Conservation (phyloP, 2,797 vertebrate species). For the Coendou prehensilis region DNA sequence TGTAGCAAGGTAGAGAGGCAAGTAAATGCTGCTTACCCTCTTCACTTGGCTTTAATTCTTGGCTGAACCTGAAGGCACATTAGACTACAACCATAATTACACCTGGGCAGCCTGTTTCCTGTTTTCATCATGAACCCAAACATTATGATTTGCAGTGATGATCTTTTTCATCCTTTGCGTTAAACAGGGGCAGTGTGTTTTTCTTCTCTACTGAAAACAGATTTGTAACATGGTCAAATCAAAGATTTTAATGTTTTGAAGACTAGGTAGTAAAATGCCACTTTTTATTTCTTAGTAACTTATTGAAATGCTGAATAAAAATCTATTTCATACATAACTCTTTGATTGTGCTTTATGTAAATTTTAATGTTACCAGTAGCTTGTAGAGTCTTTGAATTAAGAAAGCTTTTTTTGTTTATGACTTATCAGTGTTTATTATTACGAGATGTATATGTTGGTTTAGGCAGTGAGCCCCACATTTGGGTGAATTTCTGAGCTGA, state of each 20-base stretch:
- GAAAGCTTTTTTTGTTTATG: slow-evolving; percentile 70
- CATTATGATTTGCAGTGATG: slow-evolving; percentile 74
- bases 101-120: slow-evolving; percentile 83
- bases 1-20: slow-evolving; percentile 78
- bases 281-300: slow-evolving; percentile 67
- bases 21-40: slow-evolving; percentile 70
- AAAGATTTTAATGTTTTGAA: slow-evolving; percentile 73
- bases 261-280: slow-evolving; percentile 39
- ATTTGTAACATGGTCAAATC: slow-evolving; percentile 72
- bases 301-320: slow-evolving; percentile 58
- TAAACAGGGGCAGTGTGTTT: slow-evolving; percentile 71
- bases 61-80: slow-evolving; percentile 75
- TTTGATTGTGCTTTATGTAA: slow-evolving; percentile 60
- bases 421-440: slow-evolving; percentile 74
- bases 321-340: slow-evolving; percentile 51
- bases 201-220: slow-evolving; percentile 63
- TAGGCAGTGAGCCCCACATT: slow-evolving; percentile 58
- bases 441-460: slow-evolving; percentile 65
- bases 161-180: slow-evolving; percentile 64
- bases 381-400: slow-evolving; percentile 66
- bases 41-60: slow-evolving; percentile 81
- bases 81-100: slow-evolving; percentile 66
- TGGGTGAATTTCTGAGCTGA: slow-evolving; percentile 52
- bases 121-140: slow-evolving; percentile 79
- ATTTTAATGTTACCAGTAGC: slow-evolving; percentile 67